Percentiles rank a stretch among this genome's conserved stretches.
phyloP scores from a whole-genome alignment of 2,113 vertebrate genomes.

The Cyphomyrus discorhynchus region DNA sequence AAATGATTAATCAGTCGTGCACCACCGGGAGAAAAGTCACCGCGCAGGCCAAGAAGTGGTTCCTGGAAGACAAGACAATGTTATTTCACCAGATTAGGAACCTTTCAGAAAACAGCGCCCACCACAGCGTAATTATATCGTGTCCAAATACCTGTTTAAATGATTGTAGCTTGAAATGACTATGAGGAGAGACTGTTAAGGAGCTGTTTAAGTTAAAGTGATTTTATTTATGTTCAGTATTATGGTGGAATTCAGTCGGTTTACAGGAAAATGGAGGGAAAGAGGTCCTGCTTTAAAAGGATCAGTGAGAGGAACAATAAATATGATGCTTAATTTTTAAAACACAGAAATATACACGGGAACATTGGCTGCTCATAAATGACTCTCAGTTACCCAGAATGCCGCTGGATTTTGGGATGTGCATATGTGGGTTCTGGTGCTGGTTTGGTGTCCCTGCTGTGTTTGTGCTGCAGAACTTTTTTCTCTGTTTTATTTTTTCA shows the following conservation, averaged over 20 bases:
- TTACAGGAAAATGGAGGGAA: neutral
- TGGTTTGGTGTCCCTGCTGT: neutral
- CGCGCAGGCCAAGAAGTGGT: neutral
- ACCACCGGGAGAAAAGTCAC: neutral
- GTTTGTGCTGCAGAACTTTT: neutral
- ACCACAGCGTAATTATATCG: neutral
- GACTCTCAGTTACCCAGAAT: neutral
- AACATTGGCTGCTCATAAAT: neutral
- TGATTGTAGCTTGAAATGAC: neutral
- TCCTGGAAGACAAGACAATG: neutral
- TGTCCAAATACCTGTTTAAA: neutral
- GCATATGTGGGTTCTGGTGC: neutral
- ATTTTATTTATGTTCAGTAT: neutral
- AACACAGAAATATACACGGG: neutral
- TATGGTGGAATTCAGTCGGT: neutral
- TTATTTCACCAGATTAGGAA: neutral
- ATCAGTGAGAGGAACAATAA: neutral
- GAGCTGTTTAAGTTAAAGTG: neutral
- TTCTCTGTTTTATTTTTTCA: neutral
- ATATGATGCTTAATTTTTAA: neutral
- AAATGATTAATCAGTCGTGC: neutral
- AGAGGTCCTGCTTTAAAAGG: neutral
- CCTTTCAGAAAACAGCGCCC: neutral
- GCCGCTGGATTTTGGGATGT: neutral
- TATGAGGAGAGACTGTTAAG: neutral